These are phyloP conservation scores for Adelognathus sp. DNA, from an alignment of 2,888 invertebrate species.

Conservation along the genomic window DNA sequence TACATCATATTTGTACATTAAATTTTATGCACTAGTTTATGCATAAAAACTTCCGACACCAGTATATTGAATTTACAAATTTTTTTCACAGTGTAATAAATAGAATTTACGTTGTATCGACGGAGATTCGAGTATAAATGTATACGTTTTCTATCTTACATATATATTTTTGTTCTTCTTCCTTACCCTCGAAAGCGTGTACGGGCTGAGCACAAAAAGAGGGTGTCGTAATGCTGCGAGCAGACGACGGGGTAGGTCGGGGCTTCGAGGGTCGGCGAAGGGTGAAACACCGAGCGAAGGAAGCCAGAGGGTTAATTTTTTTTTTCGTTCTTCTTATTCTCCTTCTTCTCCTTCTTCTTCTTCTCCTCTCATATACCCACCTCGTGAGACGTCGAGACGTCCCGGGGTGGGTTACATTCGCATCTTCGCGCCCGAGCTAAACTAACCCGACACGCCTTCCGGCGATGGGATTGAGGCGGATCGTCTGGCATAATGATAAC, in stretches of 20 bases:
- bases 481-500: background rate
- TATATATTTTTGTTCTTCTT: background rate
- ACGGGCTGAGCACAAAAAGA: background rate
- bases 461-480: conserved; percentile 47
- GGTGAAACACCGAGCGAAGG: conserved; percentile 32
- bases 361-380: conserved; percentile 27
- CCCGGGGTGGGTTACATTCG: conserved; percentile 34
- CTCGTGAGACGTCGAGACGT: conserved; percentile 44
- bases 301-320: conserved; percentile 48
- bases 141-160: too few species aligned
- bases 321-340: too few species aligned
- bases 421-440: conserved; percentile 2
- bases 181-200: background rate
- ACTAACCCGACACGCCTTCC: background rate
- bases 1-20: too few species aligned
- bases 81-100: too few species aligned
- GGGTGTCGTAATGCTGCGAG: background rate
- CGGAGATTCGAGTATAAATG: background rate
- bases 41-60: too few species aligned
- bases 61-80: too few species aligned
- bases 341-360: too few species aligned
- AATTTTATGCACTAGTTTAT: too few species aligned
- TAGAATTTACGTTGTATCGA: background rate
- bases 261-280: conserved; percentile 41
- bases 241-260: conserved; percentile 53